Conservation (phyloP, 2,113 vertebrate species). For the Alethe diademata region DNA sequence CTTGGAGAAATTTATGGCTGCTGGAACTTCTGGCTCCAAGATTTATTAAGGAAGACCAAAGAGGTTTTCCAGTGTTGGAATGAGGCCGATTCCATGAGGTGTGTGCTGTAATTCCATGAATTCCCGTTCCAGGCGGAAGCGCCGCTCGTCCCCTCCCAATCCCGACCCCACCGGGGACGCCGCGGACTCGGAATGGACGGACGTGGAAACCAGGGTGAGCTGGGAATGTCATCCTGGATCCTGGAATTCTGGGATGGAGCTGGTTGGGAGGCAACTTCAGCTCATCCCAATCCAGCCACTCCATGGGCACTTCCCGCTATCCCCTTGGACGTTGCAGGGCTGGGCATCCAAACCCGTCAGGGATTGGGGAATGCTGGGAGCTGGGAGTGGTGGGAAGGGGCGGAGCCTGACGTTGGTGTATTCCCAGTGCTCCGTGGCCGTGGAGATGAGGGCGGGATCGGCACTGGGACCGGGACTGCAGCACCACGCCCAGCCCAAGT, state of each 20-base stretch:
- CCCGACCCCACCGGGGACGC: not conserved
- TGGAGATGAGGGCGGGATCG: conserved; percentile 93
- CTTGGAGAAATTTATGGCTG: not conserved
- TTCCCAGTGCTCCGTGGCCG: conserved; percentile 86
- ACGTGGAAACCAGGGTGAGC: conserved; percentile 91
- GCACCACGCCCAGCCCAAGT: conserved; percentile 91
- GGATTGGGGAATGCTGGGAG: not conserved
- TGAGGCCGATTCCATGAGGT: fast-evolving
- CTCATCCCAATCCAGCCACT: not conserved
- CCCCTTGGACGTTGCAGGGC: not conserved
- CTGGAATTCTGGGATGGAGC: not conserved
- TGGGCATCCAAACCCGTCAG: not conserved
- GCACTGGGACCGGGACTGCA: conserved; percentile 86
- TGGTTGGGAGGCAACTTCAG: fast-evolving
- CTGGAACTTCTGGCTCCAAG: not conserved
- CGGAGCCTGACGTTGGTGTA: not conserved
- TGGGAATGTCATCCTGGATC: not conserved
- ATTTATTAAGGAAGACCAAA: fast-evolving
- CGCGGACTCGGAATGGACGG: conserved; percentile 84
- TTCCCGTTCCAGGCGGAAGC: conserved; percentile 77
- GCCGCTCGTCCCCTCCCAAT: conserved; percentile 78
- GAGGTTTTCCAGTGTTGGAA: not conserved
- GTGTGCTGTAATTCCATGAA: fast-evolving
- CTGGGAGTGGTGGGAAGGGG: not conserved
- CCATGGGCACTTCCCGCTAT: fast-evolving